Evolutionary conservation across 2,113 vertebrate genomes (phyloP).

Genomic region (Merops nubicus): DNA sequence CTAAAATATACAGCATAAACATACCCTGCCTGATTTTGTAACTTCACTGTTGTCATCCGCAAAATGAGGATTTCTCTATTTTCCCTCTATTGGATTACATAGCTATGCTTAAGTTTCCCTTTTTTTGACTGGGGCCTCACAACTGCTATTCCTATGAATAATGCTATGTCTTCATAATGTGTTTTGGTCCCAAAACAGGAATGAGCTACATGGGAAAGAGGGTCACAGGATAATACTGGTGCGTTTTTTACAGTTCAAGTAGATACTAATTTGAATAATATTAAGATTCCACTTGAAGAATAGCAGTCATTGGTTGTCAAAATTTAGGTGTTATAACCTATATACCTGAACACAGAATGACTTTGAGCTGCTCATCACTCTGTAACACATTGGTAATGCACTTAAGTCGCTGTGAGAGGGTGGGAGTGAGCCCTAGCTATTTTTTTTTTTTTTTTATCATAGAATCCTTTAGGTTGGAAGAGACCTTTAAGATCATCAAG

Average conservation of each 20-base stretch:
- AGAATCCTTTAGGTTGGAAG: no score
- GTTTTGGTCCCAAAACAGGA: conserved; percentile 4
- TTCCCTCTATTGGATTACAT: not conserved
- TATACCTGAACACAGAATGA: not conserved
- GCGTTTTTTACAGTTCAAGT: not conserved
- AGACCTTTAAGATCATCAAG: no score
- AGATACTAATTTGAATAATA: not conserved
- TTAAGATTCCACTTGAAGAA: not conserved
- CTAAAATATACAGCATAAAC: not conserved
- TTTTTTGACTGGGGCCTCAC: not conserved
- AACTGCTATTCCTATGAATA: conserved; percentile 8
- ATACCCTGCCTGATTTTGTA: not conserved
- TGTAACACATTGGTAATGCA: not conserved
- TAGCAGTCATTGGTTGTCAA: not conserved
- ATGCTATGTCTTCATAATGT: not conserved
- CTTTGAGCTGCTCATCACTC: not conserved
- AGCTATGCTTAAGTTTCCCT: not conserved
- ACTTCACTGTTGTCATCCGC: not conserved
- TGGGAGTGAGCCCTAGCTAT: not conserved
- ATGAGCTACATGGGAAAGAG: not conserved
- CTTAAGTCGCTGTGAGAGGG: not conserved
- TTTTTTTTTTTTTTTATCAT: not conserved
- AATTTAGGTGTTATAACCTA: not conserved
- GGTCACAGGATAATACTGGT: not conserved
- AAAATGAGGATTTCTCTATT: not conserved